Conservation (phyloP, 1,140 invertebrate genomes). For the Sminthurinus signatus region DNA sequence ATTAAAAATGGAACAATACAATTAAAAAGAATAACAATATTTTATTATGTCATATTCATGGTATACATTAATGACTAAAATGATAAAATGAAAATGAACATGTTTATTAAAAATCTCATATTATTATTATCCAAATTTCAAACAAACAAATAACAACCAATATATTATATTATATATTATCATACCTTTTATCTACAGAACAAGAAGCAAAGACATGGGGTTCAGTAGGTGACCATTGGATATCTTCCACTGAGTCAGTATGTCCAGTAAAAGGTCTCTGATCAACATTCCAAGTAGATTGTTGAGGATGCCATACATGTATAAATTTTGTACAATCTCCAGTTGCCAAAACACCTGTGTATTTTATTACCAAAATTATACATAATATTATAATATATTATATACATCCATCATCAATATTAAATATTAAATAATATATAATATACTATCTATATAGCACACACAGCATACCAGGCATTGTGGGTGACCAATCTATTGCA, state of each 20-base stretch:
- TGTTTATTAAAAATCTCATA: no score
- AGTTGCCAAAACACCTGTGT: constrained; percentile 70
- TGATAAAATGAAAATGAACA: no score
- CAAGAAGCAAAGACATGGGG: constrained; percentile 87
- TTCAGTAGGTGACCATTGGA: constrained; percentile 98
- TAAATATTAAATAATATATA: no score
- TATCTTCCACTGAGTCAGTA: constrained; percentile 89
- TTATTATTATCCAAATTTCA: no score
- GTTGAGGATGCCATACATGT: constrained; percentile 79
- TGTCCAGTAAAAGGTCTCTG: constrained; percentile 81
- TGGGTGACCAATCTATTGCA: constrained; percentile 86
- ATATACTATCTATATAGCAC: no score
- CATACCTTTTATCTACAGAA: constrained; percentile 78
- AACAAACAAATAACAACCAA: constrained; percentile 18
- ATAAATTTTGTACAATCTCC: constrained; percentile 88
- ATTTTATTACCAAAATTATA: no score
- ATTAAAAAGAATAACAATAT: no score
- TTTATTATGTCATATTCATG: no score
- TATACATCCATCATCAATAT: no score
- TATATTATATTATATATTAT: constrained; percentile 4
- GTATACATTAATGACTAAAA: no score
- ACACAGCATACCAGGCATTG: constrained; percentile 57
- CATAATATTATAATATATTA: no score
- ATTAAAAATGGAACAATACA: not conserved
- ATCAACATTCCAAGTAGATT: constrained; percentile 79